Conservation (phyloP, 1,140 invertebrate species). For the Trichonephila clavipes region DNA sequence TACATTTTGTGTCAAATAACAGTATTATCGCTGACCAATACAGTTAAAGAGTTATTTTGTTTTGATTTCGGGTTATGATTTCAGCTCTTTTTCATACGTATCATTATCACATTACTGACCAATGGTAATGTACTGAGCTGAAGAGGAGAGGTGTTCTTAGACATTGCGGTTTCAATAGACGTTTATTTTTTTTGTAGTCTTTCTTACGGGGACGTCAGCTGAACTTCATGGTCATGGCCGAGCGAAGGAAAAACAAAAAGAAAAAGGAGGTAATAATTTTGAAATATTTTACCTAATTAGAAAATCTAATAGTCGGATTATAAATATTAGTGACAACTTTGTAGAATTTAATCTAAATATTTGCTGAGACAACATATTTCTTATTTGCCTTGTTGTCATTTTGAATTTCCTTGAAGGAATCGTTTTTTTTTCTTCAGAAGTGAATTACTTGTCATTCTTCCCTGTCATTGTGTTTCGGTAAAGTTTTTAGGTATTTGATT, state of each 20-base stretch:
- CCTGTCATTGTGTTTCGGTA: background rate
- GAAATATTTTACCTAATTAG: background rate
- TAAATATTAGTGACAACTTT: background rate
- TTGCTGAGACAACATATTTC: background rate
- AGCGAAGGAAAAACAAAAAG: constrained; percentile 85
- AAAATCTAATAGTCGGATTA: background rate
- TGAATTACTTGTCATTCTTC: background rate
- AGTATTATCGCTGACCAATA: background rate
- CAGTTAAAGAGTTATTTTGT: background rate
- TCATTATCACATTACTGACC: background rate
- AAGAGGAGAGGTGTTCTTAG: background rate
- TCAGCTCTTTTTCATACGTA: background rate
- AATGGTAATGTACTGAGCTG: background rate
- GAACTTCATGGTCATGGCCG: constrained; percentile 84
- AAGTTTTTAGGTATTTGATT: background rate
- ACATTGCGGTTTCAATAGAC: background rate
- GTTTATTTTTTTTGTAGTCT: background rate
- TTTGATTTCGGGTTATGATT: background rate
- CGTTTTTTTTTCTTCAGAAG: background rate
- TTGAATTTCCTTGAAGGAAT: constrained; percentile 4
- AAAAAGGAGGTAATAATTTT: constrained; percentile 77
- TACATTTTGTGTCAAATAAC: background rate
- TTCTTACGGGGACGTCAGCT: constrained; percentile 50
- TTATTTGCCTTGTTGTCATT: constrained; percentile 19
- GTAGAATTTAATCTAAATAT: background rate